phyloP scores from a whole-genome alignment of 2,113 vertebrate genomes.

The Condylura cristata region DNA sequence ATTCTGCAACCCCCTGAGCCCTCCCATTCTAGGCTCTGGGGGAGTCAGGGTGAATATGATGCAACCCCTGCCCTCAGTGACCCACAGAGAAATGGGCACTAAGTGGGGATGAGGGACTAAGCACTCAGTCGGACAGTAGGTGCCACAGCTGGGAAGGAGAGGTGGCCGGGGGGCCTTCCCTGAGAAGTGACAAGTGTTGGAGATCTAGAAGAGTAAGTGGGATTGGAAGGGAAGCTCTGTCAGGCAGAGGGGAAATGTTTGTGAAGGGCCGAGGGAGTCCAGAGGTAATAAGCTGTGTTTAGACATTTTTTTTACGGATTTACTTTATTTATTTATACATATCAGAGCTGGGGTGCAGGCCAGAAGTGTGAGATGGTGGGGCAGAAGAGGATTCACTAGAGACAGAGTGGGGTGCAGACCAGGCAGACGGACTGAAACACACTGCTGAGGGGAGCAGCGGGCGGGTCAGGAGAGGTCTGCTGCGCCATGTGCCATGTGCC shows the following conservation, averaged over 20 bases:
- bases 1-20: neutral
- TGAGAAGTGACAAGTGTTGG: neutral
- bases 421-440: too few relatives aligned
- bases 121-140: neutral
- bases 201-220: neutral
- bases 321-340: too few relatives aligned
- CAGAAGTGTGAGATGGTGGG: too few relatives aligned
- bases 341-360: too few relatives aligned
- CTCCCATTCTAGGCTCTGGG: neutral
- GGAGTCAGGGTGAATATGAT: neutral
- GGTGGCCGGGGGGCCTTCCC: neutral
- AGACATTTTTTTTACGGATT: too few relatives aligned
- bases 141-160: neutral
- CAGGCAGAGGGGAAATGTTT: neutral
- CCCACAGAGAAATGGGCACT: neutral
- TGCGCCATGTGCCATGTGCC: too few relatives aligned
- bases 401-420: too few relatives aligned
- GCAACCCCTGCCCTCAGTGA: neutral
- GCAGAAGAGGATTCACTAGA: too few relatives aligned
- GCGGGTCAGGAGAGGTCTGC: too few relatives aligned
- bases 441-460: too few relatives aligned
- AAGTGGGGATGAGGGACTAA: neutral
- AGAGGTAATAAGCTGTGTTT: neutral
- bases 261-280: neutral
- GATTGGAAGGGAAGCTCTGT: neutral